Base-by-base conservation (phyloP, 2,797 vertebrate genomes). In the Mormyrus hasselquistii region DNA sequence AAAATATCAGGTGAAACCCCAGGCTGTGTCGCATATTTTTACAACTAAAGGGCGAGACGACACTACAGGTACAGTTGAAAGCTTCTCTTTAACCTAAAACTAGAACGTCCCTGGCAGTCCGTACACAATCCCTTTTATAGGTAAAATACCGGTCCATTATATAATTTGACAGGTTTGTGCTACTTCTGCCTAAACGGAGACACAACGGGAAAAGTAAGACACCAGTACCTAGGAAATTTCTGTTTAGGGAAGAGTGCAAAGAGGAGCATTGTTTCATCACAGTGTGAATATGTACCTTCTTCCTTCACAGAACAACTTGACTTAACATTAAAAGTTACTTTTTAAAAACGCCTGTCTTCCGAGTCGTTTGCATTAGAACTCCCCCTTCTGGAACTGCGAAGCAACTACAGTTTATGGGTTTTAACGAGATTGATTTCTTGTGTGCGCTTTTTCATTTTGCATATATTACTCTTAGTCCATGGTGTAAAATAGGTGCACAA, bases 291-390 rank as follows among this genome's bases (percentile, higher is more conserved):
- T 83, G 44, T 47, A 83, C n/a, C 10, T 49, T n/a, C 44, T 84
- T 9, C 82, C 82, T 84, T 14, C 47, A 84, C n/a, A 84, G 47
- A 50, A 44, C n/a, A n/a, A 49, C 44, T 29, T 52, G 82, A 52
- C 25, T n/a, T 9, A 12, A 44, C 19, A 50, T 52, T 50, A 22
- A 52, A 50, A 84, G 19, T 50, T 49, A 12, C 1, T 84, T 84
- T 84, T 10, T 29, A 12, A 49, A 84, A 22, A 44, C 82, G 44
- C 44, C 9, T 29, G 10, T 50, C 82, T 50, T n/a, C 73, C 86
- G 90, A 92, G 96, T 96, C 94, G 93, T 93, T 97, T 96, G 97
- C 97, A 96, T 95, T 95, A 95, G 96, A 97, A 96, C 94, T 93
- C 96, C 96, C 96, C 96, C 97, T 96, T 96, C 96, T 97, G 98